Evolutionary conservation across 2,113 vertebrate genomes (phyloP).

Genomic region (Bucco capensis): DNA sequence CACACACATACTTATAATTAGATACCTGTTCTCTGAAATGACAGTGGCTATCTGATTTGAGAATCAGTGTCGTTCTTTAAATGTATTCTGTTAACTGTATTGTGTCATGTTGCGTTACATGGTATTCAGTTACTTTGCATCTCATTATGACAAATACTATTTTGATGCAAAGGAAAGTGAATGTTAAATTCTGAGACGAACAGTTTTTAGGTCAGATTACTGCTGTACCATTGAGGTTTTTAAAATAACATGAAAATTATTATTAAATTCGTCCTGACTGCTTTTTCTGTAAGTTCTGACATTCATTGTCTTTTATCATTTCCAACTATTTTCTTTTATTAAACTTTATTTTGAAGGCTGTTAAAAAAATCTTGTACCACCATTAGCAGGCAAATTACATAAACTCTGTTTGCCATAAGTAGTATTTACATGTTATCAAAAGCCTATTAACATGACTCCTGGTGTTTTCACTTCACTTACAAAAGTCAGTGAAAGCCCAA

Average conservation of each 20-base stretch:
- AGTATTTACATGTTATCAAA: not conserved
- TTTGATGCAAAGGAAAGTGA: constrained; percentile 28
- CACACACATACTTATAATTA: constrained; percentile 43
- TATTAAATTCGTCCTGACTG: not conserved
- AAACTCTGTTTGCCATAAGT: not conserved
- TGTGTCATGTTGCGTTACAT: constrained; percentile 45
- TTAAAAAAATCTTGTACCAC: not conserved
- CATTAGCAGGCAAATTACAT: not conserved
- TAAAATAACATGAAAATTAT: not conserved
- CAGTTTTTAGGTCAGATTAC: constrained; percentile 13
- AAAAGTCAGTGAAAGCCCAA: not conserved
- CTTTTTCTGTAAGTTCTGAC: not conserved
- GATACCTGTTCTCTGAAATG: constrained; percentile 53
- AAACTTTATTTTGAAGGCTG: not conserved
- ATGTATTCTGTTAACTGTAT: constrained; percentile 52
- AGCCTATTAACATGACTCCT: constrained; percentile 17
- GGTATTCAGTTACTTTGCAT: constrained; percentile 45
- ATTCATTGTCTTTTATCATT: not conserved
- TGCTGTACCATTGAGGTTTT: not conserved
- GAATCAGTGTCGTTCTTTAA: constrained; percentile 44
- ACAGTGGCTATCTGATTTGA: constrained; percentile 26
- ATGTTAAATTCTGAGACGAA: constrained; percentile 2
- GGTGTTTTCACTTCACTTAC: constrained; percentile 21
- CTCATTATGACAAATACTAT: constrained; percentile 44
- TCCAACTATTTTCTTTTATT: not conserved